Conservation (phyloP, 2,888 invertebrate genomes). For the Lottia gigantea region DNA sequence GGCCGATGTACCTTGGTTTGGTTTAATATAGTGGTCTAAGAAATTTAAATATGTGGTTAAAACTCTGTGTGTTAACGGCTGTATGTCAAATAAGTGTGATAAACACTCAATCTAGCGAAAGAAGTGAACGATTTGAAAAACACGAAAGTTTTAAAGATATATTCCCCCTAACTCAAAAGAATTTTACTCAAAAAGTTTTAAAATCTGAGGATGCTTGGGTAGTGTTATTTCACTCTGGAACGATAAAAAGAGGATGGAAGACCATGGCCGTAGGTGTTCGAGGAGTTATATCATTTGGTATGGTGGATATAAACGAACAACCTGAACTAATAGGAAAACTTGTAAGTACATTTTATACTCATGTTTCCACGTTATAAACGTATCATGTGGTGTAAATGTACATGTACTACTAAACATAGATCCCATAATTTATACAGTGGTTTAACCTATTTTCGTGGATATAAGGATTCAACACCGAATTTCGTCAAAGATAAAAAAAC, state of each 20-base stretch:
- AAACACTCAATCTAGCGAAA: background rate
- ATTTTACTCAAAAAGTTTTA: constrained; percentile 43
- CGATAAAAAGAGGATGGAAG: constrained; percentile 43
- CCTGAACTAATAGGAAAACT: constrained; percentile 35
- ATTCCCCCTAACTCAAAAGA: constrained; percentile 40
- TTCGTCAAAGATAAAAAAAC: too few relatives aligned
- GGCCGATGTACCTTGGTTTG: too few relatives aligned
- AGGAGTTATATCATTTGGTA: constrained; percentile 48
- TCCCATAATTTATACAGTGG: too few relatives aligned
- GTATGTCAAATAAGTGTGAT: background rate
- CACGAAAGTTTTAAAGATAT: constrained; percentile 46
- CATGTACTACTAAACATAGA: too few relatives aligned
- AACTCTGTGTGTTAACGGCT: background rate
- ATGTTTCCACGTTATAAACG: too few relatives aligned
- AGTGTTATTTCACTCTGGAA: constrained; percentile 45
- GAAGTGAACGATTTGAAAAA: constrained; percentile 24
- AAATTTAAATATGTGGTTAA: too few relatives aligned
- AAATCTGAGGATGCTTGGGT: constrained; percentile 48
- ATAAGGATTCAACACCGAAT: too few relatives aligned
- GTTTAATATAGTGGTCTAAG: too few relatives aligned
- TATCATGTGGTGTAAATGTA: too few relatives aligned
- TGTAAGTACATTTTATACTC: too few relatives aligned
- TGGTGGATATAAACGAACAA: constrained; percentile 38
- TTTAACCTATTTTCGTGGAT: too few relatives aligned
- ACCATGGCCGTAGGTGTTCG: constrained; percentile 45